phyloP scores from a whole-genome alignment of 2,888 invertebrate species.

The Agonopterix arenella region DNA sequence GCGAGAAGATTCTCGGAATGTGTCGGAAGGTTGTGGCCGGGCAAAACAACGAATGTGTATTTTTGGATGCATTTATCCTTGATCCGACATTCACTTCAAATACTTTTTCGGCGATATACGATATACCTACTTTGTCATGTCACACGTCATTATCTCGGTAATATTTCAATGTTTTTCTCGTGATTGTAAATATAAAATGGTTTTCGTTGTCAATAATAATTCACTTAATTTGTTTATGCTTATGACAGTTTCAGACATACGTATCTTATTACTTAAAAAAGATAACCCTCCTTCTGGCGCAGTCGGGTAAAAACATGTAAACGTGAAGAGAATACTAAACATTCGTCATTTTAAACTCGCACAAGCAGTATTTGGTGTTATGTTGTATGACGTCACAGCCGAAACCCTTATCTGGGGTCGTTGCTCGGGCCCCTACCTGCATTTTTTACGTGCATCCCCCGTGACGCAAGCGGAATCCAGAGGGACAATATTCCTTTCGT shows the following conservation, averaged over 20 bases:
- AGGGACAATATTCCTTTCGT: slow-evolving; percentile 26
- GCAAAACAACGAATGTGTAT: slow-evolving; percentile 43
- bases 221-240: too few species aligned
- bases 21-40: slow-evolving; percentile 16
- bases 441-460: slow-evolving; percentile 68
- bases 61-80: slow-evolving; percentile 32
- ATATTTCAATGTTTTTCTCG: too few species aligned
- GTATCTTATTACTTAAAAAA: too few species aligned
- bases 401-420: slow-evolving; percentile 56
- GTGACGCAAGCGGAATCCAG: slow-evolving; percentile 25
- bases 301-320: too few species aligned
- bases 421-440: slow-evolving; percentile 69
- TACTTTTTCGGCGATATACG: background rate
- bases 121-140: background rate
- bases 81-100: slow-evolving; percentile 17
- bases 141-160: too few species aligned
- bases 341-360: slow-evolving; percentile 40
- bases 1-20: slow-evolving; percentile 46
- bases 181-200: too few species aligned
- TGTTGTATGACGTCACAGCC: slow-evolving; percentile 55
- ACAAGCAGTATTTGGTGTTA: slow-evolving; percentile 23
- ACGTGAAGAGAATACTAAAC: slow-evolving; percentile 7
- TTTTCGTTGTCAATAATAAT: too few species aligned
- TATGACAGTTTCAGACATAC: too few species aligned
- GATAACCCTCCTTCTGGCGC: too few species aligned